Evolutionary conservation across 2,888 invertebrate species (phyloP).

Genomic region (Ochropleura plecta): DNA sequence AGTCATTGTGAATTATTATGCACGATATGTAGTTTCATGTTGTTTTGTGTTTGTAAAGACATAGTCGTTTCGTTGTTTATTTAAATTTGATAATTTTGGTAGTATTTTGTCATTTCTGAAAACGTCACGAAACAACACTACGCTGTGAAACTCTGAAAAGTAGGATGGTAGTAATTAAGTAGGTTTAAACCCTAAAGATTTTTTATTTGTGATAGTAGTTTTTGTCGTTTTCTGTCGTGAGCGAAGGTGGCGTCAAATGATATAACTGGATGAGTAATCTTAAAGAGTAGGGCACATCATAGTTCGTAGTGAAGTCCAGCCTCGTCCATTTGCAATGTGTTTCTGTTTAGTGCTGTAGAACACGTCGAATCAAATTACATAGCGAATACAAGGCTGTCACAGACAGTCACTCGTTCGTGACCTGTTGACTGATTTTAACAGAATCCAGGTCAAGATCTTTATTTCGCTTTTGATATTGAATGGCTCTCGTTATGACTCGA

Average conservation of each 20-base stretch:
- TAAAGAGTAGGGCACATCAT: conserved; percentile 14
- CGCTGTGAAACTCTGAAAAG: conserved; percentile 2
- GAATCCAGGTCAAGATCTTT: conserved; percentile 89
- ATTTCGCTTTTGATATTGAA: conserved; percentile 83
- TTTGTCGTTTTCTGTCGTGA: background rate
- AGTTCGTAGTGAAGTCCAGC: conserved; percentile 55
- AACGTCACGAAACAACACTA: background rate
- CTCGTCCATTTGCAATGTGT: conserved; percentile 69
- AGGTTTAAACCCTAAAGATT: too few relatives aligned
- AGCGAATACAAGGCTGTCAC: conserved; percentile 85
- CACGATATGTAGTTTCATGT: conserved; percentile 70
- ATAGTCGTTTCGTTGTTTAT: conserved; percentile 25
- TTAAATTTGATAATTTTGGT: conserved; percentile 3
- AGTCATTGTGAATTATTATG: conserved; percentile 79
- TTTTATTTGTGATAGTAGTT: background rate
- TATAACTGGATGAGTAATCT: background rate
- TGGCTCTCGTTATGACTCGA: conserved; percentile 72
- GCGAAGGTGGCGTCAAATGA: background rate
- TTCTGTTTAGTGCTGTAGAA: conserved; percentile 77
- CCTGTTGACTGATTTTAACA: conserved; percentile 88
- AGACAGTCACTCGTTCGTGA: conserved; percentile 89
- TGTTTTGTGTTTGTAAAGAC: conserved; percentile 46
- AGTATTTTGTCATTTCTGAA: background rate
- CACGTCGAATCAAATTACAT: conserved; percentile 80
- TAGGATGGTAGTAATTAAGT: background rate